Percentiles rank a stretch among this genome's conserved stretches.
Conservation (phyloP, 2,888 invertebrate species). For the Lutraria lutraria region DNA sequence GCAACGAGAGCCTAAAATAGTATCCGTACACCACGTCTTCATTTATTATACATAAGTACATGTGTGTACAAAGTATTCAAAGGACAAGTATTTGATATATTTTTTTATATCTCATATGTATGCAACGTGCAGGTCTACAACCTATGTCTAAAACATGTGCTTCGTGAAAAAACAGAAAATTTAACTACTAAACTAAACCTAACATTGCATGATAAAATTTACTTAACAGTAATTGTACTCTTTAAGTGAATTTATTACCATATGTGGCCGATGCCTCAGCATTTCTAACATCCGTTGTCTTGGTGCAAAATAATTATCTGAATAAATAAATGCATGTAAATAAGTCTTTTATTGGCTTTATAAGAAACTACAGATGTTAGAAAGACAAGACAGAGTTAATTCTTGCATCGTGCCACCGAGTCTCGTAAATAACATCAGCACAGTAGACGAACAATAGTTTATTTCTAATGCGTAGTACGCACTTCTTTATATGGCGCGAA, state of each 20-base stretch:
- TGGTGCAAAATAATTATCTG: neutral
- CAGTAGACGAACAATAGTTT: neutral
- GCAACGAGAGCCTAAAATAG: too few species aligned
- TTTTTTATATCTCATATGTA: too few species aligned
- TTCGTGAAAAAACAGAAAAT: neutral
- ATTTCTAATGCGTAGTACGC: slow-evolving; percentile 17
- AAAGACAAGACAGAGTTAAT: neutral
- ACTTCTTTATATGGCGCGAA: slow-evolving; percentile 45
- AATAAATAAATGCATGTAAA: neutral
- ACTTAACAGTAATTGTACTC: neutral
- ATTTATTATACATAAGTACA: too few species aligned
- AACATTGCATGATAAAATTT: neutral
- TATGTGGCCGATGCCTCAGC: neutral
- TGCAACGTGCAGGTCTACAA: neutral
- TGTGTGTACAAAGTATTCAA: too few species aligned
- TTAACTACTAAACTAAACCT: neutral
- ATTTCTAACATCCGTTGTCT: neutral
- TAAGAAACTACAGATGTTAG: neutral
- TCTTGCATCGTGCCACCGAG: neutral
- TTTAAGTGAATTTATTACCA: neutral
- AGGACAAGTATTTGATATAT: too few species aligned
- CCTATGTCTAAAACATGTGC: neutral
- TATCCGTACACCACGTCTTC: too few species aligned
- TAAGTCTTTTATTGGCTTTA: neutral
- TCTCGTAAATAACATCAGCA: neutral